Conservation (phyloP, 2,888 invertebrate genomes). For the Tricholauxania praeusta region DNA sequence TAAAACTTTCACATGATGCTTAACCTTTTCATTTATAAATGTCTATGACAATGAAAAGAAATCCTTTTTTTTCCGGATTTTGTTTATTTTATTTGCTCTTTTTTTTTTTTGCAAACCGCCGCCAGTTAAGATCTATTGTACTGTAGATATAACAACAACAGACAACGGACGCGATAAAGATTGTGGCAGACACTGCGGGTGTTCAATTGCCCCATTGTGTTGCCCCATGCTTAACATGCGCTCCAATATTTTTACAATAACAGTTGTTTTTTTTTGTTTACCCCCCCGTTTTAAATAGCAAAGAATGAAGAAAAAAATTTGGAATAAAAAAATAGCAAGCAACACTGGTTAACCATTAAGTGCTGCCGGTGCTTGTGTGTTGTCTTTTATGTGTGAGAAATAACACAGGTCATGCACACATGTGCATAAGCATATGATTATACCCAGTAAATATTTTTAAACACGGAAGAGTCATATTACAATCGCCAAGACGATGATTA, state of each 20-base stretch:
- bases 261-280: neutral
- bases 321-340: slow-evolving; percentile 18
- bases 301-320: neutral
- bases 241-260: neutral
- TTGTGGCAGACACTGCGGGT: slow-evolving; percentile 31
- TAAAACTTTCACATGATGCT: too few relatives aligned
- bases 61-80: too few relatives aligned
- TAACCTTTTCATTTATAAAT: too few relatives aligned
- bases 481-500: too few relatives aligned
- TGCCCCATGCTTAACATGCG: neutral
- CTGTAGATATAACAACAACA: neutral
- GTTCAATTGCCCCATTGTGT: slow-evolving; percentile 26
- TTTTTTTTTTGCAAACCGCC: slow-evolving; percentile 7
- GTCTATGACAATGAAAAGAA: too few relatives aligned
- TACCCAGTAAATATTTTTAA: neutral
- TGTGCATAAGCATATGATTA: neutral
- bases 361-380: slow-evolving; percentile 24
- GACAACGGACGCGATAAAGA: neutral
- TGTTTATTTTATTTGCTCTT: too few relatives aligned
- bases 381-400: neutral
- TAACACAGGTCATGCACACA: neutral
- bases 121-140: slow-evolving; percentile 7
- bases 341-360: slow-evolving; percentile 39
- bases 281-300: slow-evolving; percentile 2
- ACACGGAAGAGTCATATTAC: too few relatives aligned